Percentiles rank a stretch among this genome's conserved stretches.
These are phyloP conservation scores for Gymnocypris eckloni DNA, from an alignment of 2,797 vertebrate genomes.

Conservation along the genomic window DNA sequence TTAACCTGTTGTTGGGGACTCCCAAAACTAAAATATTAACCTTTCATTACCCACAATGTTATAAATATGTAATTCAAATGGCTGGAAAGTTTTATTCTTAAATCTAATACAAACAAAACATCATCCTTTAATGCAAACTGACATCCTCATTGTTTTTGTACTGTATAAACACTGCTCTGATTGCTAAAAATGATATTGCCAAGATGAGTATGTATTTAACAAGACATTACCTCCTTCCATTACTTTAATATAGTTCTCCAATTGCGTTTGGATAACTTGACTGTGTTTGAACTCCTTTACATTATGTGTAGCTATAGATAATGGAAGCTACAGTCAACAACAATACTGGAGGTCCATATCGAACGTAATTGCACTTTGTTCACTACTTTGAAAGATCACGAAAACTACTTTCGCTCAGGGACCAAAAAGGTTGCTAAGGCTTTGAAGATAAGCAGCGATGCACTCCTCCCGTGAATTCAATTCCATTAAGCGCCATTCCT, in stretches of 20 bases:
- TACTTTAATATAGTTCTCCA: not conserved
- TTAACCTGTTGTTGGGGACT: too few species aligned
- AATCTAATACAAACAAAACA: not conserved
- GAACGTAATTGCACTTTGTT: conserved; percentile 44
- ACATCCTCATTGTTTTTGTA: not conserved
- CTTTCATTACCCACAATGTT: not conserved
- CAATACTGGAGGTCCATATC: not conserved
- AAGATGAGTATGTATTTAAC: not conserved
- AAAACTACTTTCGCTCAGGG: not conserved
- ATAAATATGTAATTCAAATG: not conserved
- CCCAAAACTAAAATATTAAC: too few species aligned
- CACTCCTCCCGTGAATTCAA: conserved; percentile 45
- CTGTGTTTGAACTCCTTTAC: not conserved
- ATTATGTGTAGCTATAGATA: not conserved
- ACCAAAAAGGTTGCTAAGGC: conserved; percentile 4
- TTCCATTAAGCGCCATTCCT: conserved; percentile 49
- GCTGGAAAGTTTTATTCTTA: not conserved
- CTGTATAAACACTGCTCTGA: not conserved
- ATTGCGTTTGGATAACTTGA: not conserved
- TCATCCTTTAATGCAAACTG: not conserved
- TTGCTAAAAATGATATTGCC: not conserved
- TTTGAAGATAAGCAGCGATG: conserved; percentile 39
- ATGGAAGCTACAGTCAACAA: not conserved
- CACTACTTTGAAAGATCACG: conserved; percentile 23
- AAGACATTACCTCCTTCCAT: not conserved